A percentile compares a stretch with the other conserved stretches of the same genome.
Conservation (phyloP, 2,797 vertebrate genomes). For the Merluccius polli region DNA sequence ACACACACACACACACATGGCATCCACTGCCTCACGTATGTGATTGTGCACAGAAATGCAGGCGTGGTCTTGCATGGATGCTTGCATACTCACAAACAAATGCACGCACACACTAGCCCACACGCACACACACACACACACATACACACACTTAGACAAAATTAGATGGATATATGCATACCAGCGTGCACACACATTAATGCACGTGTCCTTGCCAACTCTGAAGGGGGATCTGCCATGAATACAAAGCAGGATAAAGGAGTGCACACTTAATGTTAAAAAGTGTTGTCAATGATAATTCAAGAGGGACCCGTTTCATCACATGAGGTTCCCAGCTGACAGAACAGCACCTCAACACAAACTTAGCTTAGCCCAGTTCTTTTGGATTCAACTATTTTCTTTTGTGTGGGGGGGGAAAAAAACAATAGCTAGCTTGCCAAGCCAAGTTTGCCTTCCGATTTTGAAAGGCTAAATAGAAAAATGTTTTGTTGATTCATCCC, state of each 20-base stretch:
- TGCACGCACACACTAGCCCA: conserved; percentile 14
- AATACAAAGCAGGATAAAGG: conserved; percentile 29
- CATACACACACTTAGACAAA: conserved; percentile 2
- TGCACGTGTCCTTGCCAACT: conserved; percentile 32
- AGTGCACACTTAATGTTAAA: neutral
- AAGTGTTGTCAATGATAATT: neutral
- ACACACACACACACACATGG: conserved; percentile 8
- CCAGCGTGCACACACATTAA: conserved; percentile 4
- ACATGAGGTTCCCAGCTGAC: too few relatives aligned
- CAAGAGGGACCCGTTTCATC: neutral
- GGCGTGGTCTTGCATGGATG: neutral
- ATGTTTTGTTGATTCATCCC: too few relatives aligned
- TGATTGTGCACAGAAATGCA: neutral
- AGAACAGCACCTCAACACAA: too few relatives aligned
- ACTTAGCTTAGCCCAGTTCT: too few relatives aligned
- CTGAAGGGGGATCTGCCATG: conserved; percentile 30
- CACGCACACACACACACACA: conserved; percentile 11
- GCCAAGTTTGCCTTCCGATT: too few relatives aligned
- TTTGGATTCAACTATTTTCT: too few relatives aligned
- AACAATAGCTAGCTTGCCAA: too few relatives aligned
- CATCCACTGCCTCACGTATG: too few relatives aligned
- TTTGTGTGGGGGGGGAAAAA: too few relatives aligned
- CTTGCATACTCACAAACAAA: conserved; percentile 19
- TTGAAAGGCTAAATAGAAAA: too few relatives aligned
- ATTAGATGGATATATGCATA: neutral